Conservation (phyloP, 2,797 vertebrate genomes). For the Sebastes kiyomatsui region DNA sequence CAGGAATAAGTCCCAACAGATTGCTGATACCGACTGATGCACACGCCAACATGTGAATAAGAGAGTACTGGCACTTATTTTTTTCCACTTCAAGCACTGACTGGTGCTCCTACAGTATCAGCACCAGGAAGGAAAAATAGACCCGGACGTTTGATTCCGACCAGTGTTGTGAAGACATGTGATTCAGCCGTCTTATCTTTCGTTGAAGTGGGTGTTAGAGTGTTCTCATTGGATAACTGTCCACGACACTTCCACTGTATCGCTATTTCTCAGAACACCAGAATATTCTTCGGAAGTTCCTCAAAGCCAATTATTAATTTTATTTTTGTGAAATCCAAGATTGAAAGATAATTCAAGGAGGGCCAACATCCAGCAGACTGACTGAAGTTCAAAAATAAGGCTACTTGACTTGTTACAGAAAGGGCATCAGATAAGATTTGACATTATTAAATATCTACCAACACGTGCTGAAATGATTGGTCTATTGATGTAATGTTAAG, state of each 20-base stretch:
- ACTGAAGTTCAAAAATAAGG: not conserved
- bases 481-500: not conserved
- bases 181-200: conserved; percentile 43
- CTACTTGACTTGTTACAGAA: not conserved
- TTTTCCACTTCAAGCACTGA: too few relatives aligned
- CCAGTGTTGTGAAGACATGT: conserved; percentile 16
- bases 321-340: not conserved
- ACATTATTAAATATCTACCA: not conserved
- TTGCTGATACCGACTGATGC: too few relatives aligned
- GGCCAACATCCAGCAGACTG: not conserved
- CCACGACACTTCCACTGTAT: conserved; percentile 7
- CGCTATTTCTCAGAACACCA: not conserved
- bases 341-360: not conserved
- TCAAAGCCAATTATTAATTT: not conserved
- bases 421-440: not conserved
- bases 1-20: too few relatives aligned
- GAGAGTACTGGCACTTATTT: too few relatives aligned
- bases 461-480: not conserved
- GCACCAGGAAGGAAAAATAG: not conserved
- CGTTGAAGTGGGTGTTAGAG: conserved; percentile 11
- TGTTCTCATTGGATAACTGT: conserved; percentile 9
- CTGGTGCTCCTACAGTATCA: not conserved
- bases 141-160: not conserved
- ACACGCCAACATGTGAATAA: too few relatives aligned
- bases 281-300: not conserved